Percentiles rank a stretch among this genome's conserved stretches.
Conservation (phyloP, 2,797 vertebrate species). For the Helarctos malayanus region DNA sequence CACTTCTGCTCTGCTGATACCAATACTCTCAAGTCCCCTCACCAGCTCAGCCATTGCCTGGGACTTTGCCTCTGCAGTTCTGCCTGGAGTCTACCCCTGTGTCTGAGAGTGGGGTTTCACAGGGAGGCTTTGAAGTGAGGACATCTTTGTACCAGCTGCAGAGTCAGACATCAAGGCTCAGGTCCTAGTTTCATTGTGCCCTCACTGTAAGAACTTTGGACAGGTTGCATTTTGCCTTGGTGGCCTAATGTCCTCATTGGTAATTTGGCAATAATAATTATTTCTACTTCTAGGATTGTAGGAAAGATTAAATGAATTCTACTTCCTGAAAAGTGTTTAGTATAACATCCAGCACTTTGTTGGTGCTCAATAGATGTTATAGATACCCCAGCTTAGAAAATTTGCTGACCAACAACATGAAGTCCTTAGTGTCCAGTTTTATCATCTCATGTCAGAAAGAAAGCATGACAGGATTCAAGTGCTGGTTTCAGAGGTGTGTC, state of each 20-base stretch:
- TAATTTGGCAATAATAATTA: slow-evolving; percentile 5
- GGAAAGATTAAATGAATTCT: slow-evolving; percentile 38
- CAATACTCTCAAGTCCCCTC: neutral
- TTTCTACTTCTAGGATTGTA: slow-evolving; percentile 16
- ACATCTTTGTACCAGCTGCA: neutral
- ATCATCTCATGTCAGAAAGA: slow-evolving; percentile 43
- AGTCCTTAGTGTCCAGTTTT: neutral
- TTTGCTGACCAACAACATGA: neutral
- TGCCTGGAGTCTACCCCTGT: neutral
- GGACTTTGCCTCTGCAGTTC: slow-evolving; percentile 9
- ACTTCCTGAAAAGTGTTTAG: neutral
- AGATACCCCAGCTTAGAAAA: neutral
- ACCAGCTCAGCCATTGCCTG: neutral
- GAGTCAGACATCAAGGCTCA: neutral
- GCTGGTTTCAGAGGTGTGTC: neutral
- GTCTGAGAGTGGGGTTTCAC: neutral
- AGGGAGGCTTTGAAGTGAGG: neutral
- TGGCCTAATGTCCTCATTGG: neutral
- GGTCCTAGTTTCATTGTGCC: neutral
- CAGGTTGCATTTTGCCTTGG: neutral
- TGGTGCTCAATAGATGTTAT: slow-evolving; percentile 23
- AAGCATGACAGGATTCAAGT: neutral
- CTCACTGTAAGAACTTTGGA: neutral
- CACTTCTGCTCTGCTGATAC: neutral
- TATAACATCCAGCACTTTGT: neutral